Base-by-base conservation (phyloP, 2,888 invertebrate genomes). In the Drosophila quinaria region DNA sequence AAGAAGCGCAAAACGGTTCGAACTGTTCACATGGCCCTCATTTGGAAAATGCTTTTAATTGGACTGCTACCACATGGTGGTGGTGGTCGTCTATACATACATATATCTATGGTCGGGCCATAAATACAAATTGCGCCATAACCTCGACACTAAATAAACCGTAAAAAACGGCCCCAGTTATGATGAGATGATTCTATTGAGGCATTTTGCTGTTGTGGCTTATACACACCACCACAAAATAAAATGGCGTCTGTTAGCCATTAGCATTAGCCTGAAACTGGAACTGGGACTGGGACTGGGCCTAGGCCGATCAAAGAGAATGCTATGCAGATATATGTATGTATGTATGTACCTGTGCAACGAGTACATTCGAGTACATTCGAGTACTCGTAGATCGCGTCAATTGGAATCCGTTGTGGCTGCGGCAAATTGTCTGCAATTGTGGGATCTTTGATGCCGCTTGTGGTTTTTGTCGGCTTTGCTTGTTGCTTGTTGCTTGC, bases 61-160 rank as follows among this genome's bases (percentile, higher is more conserved):
- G 84, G 79, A 79, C 81, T 84, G 79, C 74, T 64, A 47, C 69
- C 86, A 80, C 76, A 83, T 80, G 72, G 78, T 52, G 64, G n/a
- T 55, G 62, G 17, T 49, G 41, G 22, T 35, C 6, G 10, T 35
- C 42, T 46, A 41, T n/a, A n/a, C n/a, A n/a, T n/a, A n/a, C n/a
- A n/a, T n/a, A n/a, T 42, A 55, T 35, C 42, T 46, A 41, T 42
- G 59, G 72, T 31, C 46, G 56, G 60, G 68, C 70, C 81, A 80
- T 87, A 87, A 87, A 85, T 78, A 82, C 80, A 87, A 87, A 87
- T 88, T 86, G 83, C 83, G 86, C 88, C 78, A 85, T 89, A 89
- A 80, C 78, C 77, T 67, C 75, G 78, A 60, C 72, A 81, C 80
- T 89, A 89, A 87, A 87, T 78, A 82, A 75, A 74, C 80, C 82